These are phyloP conservation scores for Pseudachorutes palmiensis DNA, from an alignment of 1,140 invertebrate species.

Conservation along the genomic window DNA sequence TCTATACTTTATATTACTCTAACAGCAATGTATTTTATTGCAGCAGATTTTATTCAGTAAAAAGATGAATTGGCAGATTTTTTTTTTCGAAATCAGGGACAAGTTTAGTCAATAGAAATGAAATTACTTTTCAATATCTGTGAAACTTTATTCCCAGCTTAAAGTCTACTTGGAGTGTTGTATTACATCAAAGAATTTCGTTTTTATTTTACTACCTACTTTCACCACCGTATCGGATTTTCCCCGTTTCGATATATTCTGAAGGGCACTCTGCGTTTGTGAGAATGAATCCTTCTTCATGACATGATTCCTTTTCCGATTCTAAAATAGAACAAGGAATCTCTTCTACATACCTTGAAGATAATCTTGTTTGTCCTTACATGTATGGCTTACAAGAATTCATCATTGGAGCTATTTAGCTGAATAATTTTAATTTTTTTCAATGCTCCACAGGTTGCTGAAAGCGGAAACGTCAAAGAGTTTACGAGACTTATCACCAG, in stretches of 20 bases:
- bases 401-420: neutral
- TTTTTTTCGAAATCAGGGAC: too few species aligned
- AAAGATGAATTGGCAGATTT: too few species aligned
- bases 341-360: neutral
- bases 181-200: neutral
- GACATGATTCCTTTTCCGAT: too few species aligned
- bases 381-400: neutral
- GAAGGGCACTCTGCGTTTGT: too few species aligned
- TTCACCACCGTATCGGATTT: neutral
- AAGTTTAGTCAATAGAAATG: too few species aligned
- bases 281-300: too few species aligned
- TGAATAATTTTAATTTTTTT: neutral
- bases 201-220: slow-evolving; percentile 4
- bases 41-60: too few species aligned
- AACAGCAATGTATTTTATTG: too few species aligned
- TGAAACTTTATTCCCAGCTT: neutral
- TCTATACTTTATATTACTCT: too few species aligned
- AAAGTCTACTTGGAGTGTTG: neutral
- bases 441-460: slow-evolving; percentile 56
- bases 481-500: slow-evolving; percentile 61
- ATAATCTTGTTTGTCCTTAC: neutral
- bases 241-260: too few species aligned
- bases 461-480: slow-evolving; percentile 68
- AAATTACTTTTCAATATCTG: neutral
- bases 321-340: too few species aligned